Base-by-base conservation (phyloP, 2,888 invertebrate genomes). In the Philaethria dido region DNA sequence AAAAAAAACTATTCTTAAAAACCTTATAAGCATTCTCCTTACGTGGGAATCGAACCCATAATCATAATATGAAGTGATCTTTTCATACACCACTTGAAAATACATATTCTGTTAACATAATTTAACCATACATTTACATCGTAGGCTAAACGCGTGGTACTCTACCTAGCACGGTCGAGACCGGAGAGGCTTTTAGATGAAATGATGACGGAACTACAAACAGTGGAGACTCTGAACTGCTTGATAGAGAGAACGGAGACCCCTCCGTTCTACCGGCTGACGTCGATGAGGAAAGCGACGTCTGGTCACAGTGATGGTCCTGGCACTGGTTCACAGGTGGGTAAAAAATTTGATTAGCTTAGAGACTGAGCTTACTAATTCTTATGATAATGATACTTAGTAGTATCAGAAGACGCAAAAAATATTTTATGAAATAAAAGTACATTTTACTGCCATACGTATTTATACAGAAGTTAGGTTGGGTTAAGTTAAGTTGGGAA, bases 211-310 rank as follows among this genome's bases (percentile, higher is more conserved):
- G 99, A 99, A 88, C 93, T 99, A 73, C 98, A 99, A 92, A 99
- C 98, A 0, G 98, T 99, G 22, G 99, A 99, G 91, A 98, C 99
- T 0, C 94, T 99, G 64, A 98, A 98, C 89, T 98, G 98, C 85
- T 94, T 98, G 74, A 98, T 99, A 75, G 99, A 99, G 87, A 94
- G 99, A 70, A 99, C 98, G 0, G 99, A 99, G 93, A 99, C 99
- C 0, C 99, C 99, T 29, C 99, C 99, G 4, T 99, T 98, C 92
- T 99, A 98, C 89, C 95, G 99, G 45, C 94, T 99, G 77, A 98
- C 98, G 2, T 96, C 97, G 75, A 96, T 98, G 96, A 90, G 98
- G 59, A 98, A 98, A 85, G 96, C 97, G 25, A 97, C 97, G 14
- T 97, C 97, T 62, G 90, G 90, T 0, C 91, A 91, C 77, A 91